phyloP scores from a whole-genome alignment of 37 sponge, comb jelly and placozoan genomes.

The Eunapius fragilis region DNA sequence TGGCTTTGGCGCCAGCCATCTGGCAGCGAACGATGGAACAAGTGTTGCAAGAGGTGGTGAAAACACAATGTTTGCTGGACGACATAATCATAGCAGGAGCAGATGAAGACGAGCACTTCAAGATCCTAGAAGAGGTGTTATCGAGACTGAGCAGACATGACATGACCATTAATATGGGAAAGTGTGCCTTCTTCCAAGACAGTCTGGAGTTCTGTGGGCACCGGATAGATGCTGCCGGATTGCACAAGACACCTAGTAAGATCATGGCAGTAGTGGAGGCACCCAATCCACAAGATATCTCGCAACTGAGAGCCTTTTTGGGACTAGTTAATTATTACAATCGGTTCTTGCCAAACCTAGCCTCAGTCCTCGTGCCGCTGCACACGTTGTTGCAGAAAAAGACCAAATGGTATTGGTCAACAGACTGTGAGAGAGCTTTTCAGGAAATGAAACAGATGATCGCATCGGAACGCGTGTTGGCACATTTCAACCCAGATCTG shows the following conservation, averaged over 20 bases:
- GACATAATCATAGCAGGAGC: conserved; percentile 37
- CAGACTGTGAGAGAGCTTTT: neutral
- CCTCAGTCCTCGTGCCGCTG: conserved; percentile 8
- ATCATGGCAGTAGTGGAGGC: conserved; percentile 32
- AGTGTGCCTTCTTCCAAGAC: neutral
- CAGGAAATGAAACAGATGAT: neutral
- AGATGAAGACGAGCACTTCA: conserved; percentile 9
- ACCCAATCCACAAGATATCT: conserved; percentile 13
- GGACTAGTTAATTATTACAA: conserved; percentile 30
- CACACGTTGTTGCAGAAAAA: conserved; percentile 11
- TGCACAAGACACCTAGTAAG: conserved; percentile 17
- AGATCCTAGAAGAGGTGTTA: conserved; percentile 27
- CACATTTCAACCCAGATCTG: neutral
- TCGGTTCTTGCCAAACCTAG: conserved; percentile 10
- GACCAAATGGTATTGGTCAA: conserved; percentile 13
- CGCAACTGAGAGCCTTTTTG: conserved; percentile 29
- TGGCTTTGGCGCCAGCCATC: conserved; percentile 10
- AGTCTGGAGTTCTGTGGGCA: conserved; percentile 13
- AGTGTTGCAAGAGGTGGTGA: neutral
- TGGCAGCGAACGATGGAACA: conserved; percentile 6
- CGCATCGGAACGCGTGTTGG: neutral
- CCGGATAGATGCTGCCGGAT: neutral
- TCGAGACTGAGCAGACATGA: neutral
- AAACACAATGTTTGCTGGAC: neutral
- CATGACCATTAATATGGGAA: conserved; percentile 10